phyloP scores from a whole-genome alignment of 2,797 vertebrate species.

The Nothura maculosa region DNA sequence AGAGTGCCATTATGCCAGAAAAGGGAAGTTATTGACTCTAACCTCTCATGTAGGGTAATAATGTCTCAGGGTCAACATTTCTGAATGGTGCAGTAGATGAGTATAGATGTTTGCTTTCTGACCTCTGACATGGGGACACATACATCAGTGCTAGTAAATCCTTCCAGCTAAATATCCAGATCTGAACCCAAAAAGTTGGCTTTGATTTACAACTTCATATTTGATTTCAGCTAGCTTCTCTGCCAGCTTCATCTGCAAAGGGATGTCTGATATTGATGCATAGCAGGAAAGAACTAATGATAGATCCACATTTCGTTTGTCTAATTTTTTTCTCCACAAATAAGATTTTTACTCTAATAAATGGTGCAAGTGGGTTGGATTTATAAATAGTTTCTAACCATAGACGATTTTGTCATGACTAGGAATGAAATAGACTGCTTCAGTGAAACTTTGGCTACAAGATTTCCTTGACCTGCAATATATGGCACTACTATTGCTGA shows the following conservation, averaged over 20 bases:
- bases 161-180: not conserved
- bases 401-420: not conserved
- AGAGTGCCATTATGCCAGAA: not conserved
- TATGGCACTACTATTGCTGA: not conserved
- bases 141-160: not conserved
- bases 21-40: not conserved
- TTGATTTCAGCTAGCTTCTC: not conserved
- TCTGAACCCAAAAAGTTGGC: not conserved
- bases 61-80: not conserved
- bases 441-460: not conserved
- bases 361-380: not conserved
- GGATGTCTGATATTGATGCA: not conserved
- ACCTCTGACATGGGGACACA: not conserved
- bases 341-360: not conserved
- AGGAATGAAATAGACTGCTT: not conserved
- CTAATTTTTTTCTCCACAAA: not conserved
- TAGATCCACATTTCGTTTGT: not conserved
- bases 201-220: not conserved
- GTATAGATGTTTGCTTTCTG: not conserved
- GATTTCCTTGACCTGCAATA: not conserved
- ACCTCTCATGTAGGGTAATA: not conserved
- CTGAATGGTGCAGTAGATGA: not conserved
- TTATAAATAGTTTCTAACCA: not conserved
- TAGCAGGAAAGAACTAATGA: not conserved
- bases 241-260: not conserved